Evolutionary conservation across 2,797 vertebrate species (phyloP).

Genomic region (Melanotaenia boesemani): DNA sequence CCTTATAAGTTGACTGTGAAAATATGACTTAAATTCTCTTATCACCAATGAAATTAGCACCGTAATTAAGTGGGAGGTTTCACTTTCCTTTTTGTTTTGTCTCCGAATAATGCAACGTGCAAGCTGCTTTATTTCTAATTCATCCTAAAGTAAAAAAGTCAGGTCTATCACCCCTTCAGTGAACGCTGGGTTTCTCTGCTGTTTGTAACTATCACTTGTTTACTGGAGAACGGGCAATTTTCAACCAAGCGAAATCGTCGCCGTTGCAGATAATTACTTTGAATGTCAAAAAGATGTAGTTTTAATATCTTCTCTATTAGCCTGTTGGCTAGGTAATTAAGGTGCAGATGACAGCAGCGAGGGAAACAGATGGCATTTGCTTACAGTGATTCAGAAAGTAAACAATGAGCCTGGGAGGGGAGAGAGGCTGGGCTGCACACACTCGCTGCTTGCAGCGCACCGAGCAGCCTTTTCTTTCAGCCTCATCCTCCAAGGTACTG

Average conservation of each 20-base stretch:
- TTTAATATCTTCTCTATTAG: constrained; percentile 99
- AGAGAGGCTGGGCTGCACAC: constrained; percentile 76
- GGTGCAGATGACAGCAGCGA: constrained; percentile 94
- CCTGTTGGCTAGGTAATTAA: constrained; percentile 98
- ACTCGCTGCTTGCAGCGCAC: constrained; percentile 14
- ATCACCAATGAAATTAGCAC: neutral
- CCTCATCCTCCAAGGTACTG: constrained; percentile 40
- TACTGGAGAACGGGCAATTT: constrained; percentile 61
- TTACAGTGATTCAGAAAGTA: constrained; percentile 97
- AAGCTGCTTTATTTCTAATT: constrained; percentile 19
- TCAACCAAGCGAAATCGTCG: constrained; percentile 87
- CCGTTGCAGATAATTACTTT: constrained; percentile 95
- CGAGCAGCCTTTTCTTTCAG: constrained; percentile 47
- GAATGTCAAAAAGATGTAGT: constrained; percentile 99
- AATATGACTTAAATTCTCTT: neutral
- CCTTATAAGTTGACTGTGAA: neutral
- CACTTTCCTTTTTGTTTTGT: neutral
- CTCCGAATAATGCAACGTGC: neutral
- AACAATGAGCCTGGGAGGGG: constrained; percentile 89
- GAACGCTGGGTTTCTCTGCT: constrained; percentile 24
- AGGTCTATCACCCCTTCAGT: constrained; percentile 1
- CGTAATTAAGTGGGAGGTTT: neutral
- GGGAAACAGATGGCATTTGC: constrained; percentile 99
- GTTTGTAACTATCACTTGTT: constrained; percentile 53
- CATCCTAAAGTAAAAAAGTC: constrained; percentile 12